Percentiles rank a stretch among this genome's conserved stretches.
Evolutionary conservation across 2,113 vertebrate genomes (phyloP).

Genomic region (Laticauda colubrina): DNA sequence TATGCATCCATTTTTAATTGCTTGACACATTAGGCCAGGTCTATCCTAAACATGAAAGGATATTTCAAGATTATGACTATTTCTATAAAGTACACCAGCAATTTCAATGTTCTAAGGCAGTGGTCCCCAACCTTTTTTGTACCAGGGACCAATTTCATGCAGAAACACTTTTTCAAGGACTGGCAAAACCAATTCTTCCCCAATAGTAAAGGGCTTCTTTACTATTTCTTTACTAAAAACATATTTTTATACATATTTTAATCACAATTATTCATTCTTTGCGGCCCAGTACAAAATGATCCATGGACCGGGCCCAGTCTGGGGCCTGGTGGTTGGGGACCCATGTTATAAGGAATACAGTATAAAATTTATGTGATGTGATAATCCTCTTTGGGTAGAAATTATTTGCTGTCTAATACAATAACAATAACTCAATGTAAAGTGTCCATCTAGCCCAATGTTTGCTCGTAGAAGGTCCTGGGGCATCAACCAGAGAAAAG

Average conservation of each 20-base stretch:
- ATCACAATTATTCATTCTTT: too few relatives aligned
- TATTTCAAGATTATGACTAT: not conserved
- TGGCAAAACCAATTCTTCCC: too few relatives aligned
- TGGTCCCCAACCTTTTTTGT: too few relatives aligned
- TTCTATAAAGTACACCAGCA: not conserved
- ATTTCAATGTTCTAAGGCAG: not conserved
- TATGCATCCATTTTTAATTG: not conserved
- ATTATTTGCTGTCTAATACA: not conserved
- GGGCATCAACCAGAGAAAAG: not conserved
- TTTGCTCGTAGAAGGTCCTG: not conserved
- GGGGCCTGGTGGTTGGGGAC: too few relatives aligned
- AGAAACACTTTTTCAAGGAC: too few relatives aligned
- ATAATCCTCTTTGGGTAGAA: not conserved
- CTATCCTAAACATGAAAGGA: not conserved
- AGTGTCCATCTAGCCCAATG: not conserved
- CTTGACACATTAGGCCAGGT: not conserved
- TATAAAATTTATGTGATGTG: not conserved
- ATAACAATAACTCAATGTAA: not conserved
- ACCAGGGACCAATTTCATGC: too few relatives aligned
- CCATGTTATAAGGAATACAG: not conserved
- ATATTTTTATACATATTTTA: too few relatives aligned
- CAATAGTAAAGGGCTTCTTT: too few relatives aligned
- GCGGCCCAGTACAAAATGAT: too few relatives aligned
- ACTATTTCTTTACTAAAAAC: too few relatives aligned
- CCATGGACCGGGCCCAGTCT: too few relatives aligned